Conservation (phyloP, 2,797 vertebrate species). For the Falco cherrug region DNA sequence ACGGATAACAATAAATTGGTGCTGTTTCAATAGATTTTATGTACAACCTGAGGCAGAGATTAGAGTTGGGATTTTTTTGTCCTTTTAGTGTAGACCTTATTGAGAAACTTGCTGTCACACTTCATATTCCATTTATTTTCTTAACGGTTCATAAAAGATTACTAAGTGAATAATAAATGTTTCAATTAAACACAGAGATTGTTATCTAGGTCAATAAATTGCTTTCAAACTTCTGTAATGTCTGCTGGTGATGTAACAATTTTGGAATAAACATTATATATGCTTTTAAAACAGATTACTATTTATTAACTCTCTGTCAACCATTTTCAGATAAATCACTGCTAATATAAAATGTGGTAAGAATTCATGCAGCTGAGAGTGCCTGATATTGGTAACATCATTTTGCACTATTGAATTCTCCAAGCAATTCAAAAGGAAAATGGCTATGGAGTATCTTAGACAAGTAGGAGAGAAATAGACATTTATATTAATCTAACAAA, state of each 20-base stretch:
- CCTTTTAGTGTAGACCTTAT: slow-evolving; percentile 9
- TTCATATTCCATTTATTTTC: slow-evolving; percentile 47
- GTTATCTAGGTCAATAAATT: slow-evolving; percentile 48
- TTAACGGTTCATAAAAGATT: slow-evolving; percentile 29
- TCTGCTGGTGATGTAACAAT: background rate
- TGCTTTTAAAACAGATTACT: background rate
- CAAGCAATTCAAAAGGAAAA: slow-evolving; percentile 14
- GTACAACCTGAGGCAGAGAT: slow-evolving; percentile 30
- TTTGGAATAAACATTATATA: background rate
- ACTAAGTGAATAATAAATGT: slow-evolving; percentile 26
- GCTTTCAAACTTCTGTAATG: background rate
- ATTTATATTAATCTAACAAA: slow-evolving; percentile 44
- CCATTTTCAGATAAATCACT: background rate
- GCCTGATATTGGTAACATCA: background rate
- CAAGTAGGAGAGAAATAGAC: slow-evolving; percentile 1
- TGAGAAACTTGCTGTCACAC: slow-evolving; percentile 13
- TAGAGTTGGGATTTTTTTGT: background rate
- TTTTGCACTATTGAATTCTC: background rate
- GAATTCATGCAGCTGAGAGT: background rate
- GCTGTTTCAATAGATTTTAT: slow-evolving; percentile 13
- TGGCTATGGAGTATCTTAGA: background rate
- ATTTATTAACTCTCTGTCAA: background rate
- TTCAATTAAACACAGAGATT: slow-evolving; percentile 58
- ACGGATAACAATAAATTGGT: background rate
- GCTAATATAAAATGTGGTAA: background rate